These are phyloP conservation scores for Pogoniulus pusillus DNA, from an alignment of 2,797 vertebrate genomes.

Conservation along the genomic window DNA sequence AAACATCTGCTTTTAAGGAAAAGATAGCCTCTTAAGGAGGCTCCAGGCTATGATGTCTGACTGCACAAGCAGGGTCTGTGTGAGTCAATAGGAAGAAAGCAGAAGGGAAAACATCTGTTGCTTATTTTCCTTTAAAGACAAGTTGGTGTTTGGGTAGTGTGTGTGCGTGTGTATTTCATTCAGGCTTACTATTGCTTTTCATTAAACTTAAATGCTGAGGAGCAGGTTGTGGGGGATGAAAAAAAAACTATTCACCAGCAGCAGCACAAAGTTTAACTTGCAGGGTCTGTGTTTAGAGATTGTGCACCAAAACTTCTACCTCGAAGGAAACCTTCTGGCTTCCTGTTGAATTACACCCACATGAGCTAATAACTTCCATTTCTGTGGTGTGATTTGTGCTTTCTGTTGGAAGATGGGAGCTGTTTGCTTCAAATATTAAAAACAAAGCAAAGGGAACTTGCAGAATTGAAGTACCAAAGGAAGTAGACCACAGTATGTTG, in stretches of 20 bases:
- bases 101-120: background rate
- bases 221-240: background rate
- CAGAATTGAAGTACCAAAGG: background rate
- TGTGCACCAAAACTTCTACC: background rate
- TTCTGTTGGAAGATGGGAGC: background rate
- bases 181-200: background rate
- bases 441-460: background rate
- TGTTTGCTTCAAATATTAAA: background rate
- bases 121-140: background rate
- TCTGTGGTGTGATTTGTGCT: background rate
- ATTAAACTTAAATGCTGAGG: background rate
- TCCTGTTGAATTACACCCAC: background rate
- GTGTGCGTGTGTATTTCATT: background rate
- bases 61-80: background rate
- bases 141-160: background rate
- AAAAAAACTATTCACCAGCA: background rate
- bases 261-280: background rate
- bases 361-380: background rate
- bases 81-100: background rate
- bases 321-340: slow-evolving; percentile 10
- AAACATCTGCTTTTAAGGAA: background rate
- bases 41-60: background rate
- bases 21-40: background rate
- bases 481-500: background rate
- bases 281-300: background rate